Conservation (phyloP, 2,113 vertebrate genomes). For the Bombycilla garrulus region DNA sequence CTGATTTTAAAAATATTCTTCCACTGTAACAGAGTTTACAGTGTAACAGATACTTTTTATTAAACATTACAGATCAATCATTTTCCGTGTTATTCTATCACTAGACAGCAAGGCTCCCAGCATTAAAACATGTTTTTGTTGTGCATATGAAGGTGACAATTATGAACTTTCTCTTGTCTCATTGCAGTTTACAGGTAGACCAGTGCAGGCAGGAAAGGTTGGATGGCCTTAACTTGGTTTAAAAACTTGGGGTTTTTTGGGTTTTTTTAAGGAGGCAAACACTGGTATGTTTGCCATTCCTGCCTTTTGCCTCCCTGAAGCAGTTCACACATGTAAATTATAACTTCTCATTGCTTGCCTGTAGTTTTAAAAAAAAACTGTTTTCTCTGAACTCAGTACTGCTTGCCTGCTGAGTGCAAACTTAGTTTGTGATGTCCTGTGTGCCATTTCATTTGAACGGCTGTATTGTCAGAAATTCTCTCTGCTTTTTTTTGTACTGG, state of each 20-base stretch:
- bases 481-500: not conserved
- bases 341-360: not conserved
- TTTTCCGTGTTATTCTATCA: slow-evolving; percentile 35
- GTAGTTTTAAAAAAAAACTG: not conserved
- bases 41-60: not conserved
- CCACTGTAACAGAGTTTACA: not conserved
- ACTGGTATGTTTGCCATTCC: not conserved
- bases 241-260: not conserved
- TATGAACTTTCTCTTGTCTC: accelerated
- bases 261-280: not conserved
- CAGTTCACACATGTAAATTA: not conserved
- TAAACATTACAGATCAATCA: slow-evolving; percentile 19
- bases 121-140: not conserved
- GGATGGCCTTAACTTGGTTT: not conserved
- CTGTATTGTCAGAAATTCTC: not conserved
- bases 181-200: not conserved
- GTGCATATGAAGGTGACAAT: not conserved
- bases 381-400: not conserved
- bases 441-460: not conserved
- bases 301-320: not conserved
- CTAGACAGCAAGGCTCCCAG: not conserved
- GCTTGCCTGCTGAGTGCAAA: not conserved
- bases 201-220: not conserved
- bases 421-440: not conserved
- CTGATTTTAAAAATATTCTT: slow-evolving; percentile 55